Base-by-base conservation (phyloP, 2,797 vertebrate species). In the Megaceryle alcyon region DNA sequence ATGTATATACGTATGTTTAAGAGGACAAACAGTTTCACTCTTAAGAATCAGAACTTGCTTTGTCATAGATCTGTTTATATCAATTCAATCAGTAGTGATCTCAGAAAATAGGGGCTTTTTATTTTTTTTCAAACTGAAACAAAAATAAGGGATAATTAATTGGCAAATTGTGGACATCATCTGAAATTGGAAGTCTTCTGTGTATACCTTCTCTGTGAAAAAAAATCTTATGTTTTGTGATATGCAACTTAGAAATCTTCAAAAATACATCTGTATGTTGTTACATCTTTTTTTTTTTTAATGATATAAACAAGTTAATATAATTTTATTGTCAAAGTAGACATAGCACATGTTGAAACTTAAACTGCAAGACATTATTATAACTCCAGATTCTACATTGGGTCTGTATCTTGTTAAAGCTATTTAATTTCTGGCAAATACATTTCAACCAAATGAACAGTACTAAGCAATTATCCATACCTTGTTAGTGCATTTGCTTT, bases 381-480 rank as follows among this genome's bases (percentile, higher is more conserved):
- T n/a, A 82, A 35, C 61, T 90, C 19, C 59, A 21, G 9, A 64
- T 72, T 66, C 41, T 83, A 76, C 86, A 56, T 6, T 59, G 21
- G 7, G 25, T 65, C 79, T 81, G 46, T 79, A 71, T 54, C 49
- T 72, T 86, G 35, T 90, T 90, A 83, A 83, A 51, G 26, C 39
- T 60, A 9, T 91, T 87, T 54, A 8, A n/a, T 85, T 91, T 63
- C 54, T 89, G 61, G 66, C 51, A 84, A 79, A 61, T 86, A 86
- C 81, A 75, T 86, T 72, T 81, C 64, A 94, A 37, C 39, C 51
- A 88, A 81, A 70, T 70, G 70, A 92, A 84, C 35, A 76, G 29
- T 59, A 48, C 75, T 84, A 51, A 86, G 64, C 49, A 66, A 41
- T 86, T 91, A 41, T 49, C 33, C 59, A 41, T 25, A 66, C 23